Base-by-base conservation (phyloP, 2,113 vertebrate genomes). In the Urocolius indicus region DNA sequence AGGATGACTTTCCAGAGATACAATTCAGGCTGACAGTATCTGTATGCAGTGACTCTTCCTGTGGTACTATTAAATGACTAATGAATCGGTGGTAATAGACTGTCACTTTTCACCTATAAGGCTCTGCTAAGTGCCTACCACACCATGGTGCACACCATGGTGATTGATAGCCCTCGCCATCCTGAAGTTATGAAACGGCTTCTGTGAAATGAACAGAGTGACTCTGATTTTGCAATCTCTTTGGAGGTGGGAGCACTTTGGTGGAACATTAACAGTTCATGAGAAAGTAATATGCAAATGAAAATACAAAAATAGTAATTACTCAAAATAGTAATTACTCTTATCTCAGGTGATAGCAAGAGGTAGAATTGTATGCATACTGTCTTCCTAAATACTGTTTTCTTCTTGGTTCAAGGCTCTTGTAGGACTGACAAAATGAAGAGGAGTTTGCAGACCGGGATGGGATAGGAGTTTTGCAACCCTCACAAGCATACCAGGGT, bases 171-270 rank as follows among this genome's bases (percentile, higher is more conserved):
- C 27, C 16, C 16, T 34, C 13, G 48, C 16, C 34, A 30, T 52
- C n/a, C 38, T 52, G 57, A 82, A 78, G 41, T 55, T 63, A 34
- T 3, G 24, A 19, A 77, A 75, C 13, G 32, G 16, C 10, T 90
- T 71, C 38, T 82, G 16, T 87, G 65, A 82, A 89, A 74, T 26
- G 45, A 29, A n/a, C 6, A 1, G 7, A 52, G 30, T 49, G 19
- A 48, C 52, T 38, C 36, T 30, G 41, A 51, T 45, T 41, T 41
- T 41, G 38, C 38, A 41, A 49, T 17, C 73, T 11, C 14, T 72
- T 30, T 62, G 24, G 19, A 84, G 32, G 16, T 0, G 0, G 52
- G 45, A 77, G 4, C 14, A 71, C 29, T 55, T 57, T 22, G 15
- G 14, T 87, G 30, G 58, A 32, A 69, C 55, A 55, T 41, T 76